A percentile compares a stretch with the other conserved stretches of the same genome.
Evolutionary conservation across 2,888 invertebrate species (phyloP).

Genomic region (Villa cingulata): DNA sequence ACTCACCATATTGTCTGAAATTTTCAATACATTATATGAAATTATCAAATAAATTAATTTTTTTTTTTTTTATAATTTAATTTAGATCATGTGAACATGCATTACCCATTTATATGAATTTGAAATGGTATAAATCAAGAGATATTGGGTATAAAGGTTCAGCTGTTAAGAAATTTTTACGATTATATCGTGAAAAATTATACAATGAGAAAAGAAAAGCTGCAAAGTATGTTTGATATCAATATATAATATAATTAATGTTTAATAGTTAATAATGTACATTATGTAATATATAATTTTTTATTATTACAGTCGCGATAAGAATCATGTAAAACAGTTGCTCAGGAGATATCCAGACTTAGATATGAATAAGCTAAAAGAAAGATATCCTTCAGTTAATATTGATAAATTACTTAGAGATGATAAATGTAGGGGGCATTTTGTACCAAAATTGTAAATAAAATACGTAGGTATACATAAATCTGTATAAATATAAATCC

Average conservation of each 20-base stretch:
- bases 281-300: conserved; percentile 11
- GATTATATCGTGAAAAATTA: conserved; percentile 51
- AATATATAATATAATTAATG: neutral
- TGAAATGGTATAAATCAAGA: conserved; percentile 46
- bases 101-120: conserved; percentile 54
- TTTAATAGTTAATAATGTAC: neutral
- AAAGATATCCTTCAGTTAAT: conserved; percentile 63
- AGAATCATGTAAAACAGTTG: conserved; percentile 53
- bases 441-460: conserved; percentile 31
- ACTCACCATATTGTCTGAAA: no score
- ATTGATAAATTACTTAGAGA: conserved; percentile 48
- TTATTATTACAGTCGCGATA: conserved; percentile 39
- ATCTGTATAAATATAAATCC: no score
- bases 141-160: conserved; percentile 42
- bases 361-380: conserved; percentile 53
- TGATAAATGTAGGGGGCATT: conserved; percentile 50
- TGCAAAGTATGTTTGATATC: conserved; percentile 38
- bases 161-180: conserved; percentile 49
- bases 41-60: no score
- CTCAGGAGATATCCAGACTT: conserved; percentile 64
- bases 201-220: conserved; percentile 43
- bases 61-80: conserved; percentile 5
- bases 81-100: conserved; percentile 43
- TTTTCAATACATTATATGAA: no score
- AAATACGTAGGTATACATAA: no score